Evolutionary conservation across 2,888 invertebrate species (phyloP), one percentile per base, ranked within the genome.

Genomic region (Resseliella maxima): DNA sequence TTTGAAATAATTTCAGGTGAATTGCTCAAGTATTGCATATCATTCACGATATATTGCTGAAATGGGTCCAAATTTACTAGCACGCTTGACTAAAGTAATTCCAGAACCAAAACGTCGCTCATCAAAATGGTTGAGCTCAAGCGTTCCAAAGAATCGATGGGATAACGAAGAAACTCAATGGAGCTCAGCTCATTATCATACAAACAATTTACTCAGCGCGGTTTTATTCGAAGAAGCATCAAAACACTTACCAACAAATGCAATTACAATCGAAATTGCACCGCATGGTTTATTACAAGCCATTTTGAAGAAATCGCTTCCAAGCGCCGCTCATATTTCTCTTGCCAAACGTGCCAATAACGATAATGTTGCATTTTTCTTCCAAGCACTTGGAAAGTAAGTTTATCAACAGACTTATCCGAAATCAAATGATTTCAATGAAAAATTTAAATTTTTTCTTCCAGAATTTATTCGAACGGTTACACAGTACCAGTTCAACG

Each of bases 21-120:
- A 96, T 36, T 96, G 96, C 89, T 94, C 96, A 86, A 96, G 97
- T 89, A 96, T 97, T 88, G 96, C 98, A 0, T 98, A 97, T 89
- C 98, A 98, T 90, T 97, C 97, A 87, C 93, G 94, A 86, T 96
- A 96, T 88, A 96, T 98, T 89, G 92, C 94, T 2, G 92, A 93
- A 27, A 90, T 91, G 90, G 95, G 95, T 31, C 94, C 95, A 0
- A 93, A 92, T 64, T 92, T 97, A 64, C 90, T 94, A 0, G 92
- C 93, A 86, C 93, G 94, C 88, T 89, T 96, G 86, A 93, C 92
- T 35, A 90, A 94, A 89, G 93, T 94, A 0, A 95, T 96, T 85
- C 93, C 93, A 0, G 89, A 92, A 0, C 94, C 95, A 0, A 95
- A 94, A 88, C 90, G 91, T 0, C 93, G 98, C 31, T 94, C 95